Base-by-base conservation (phyloP, 2,113 vertebrate species). In the Syrmaticus mikado region DNA sequence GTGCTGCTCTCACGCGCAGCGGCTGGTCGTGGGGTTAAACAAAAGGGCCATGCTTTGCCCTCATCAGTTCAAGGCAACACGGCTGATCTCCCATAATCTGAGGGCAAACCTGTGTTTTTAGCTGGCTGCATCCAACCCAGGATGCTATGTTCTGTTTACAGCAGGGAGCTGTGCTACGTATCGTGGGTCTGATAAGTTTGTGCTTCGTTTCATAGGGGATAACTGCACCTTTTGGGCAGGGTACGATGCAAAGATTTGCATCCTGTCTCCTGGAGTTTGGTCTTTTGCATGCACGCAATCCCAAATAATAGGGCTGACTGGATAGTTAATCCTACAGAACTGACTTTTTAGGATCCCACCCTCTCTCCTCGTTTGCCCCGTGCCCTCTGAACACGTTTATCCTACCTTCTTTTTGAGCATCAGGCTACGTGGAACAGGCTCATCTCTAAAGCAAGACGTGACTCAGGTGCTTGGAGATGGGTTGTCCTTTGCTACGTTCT, bases 31-130 rank as follows among this genome's bases (percentile, higher is more conserved):
- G 70, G 77, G 85, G 61, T 71, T 88, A 71, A 24, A 22, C 34
- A 41, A 60, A 48, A 61, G 78, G 62, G 58, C 6, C 43, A 53
- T 14, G 30, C 48, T 40, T 91, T 87, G 70, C 75, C 67, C 82
- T 94, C 85, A 38, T 85, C 84, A 86, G 68, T 55, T 84, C 58
- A 66, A 85, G 65, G 71, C 60, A 72, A 38, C 34, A 34, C 28
- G 38, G 68, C 48, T 78, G 83, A 89, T 94, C 90, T 85, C 72
- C 77, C 71, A 79, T 95, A 68, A 89, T 64, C 84, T 72, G 84
- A 89, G 91, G 65, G 76, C 71, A 91, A 94, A 91, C 48, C 87
- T 78, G 65, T n/a, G 76, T 68, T 87, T 81, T 85, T 10, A 60
- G 76, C 82, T 93, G 60, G 1, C 78, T 73, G 15, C n/a, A 57